Evolutionary conservation across 2,888 invertebrate genomes (phyloP), one percentile per base, ranked within the genome.

Genomic region (Mayetiola destructor): DNA sequence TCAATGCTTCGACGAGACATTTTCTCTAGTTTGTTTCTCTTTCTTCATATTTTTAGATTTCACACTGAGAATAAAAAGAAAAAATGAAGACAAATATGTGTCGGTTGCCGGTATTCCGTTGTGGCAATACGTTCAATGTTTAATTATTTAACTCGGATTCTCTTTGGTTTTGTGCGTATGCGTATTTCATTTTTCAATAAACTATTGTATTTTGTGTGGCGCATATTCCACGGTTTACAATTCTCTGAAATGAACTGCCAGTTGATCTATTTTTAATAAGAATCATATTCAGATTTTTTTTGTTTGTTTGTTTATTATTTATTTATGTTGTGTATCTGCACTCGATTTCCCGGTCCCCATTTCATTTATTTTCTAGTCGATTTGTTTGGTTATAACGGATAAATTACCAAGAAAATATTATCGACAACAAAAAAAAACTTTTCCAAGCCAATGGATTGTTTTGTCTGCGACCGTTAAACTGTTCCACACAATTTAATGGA

Each of bases 211-310:
- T 48, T 27, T 23, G 3, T 39, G 3, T n/a, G 27, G 48, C 23
- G 27, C 29, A 9, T 27, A 32, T 5, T 12, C n/a, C n/a, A n/a
- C n/a, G n/a, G 27, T 10, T 42, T 23, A 16, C 48, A 12, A 12
- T 32, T 8, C 32, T 12, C 8, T 27, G 27, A 48, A 27, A 48
- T 48, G 48, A 2, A 48, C n/a, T n/a, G 27, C 48, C 27, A 14
- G 27, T 48, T 48, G 48, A 48, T 48, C 48, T 48, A 48, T 48
- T 48, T 48, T 48, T 48, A 48, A 48, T 48, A 27, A 27, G 27
- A 48, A 27, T 14, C 40, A 27, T 48, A 42, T 42, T 8, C 27
- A 27, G 14, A 27, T 27, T 48, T 27, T 27, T 48, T n/a, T n/a
- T n/a, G n/a, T n/a, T n/a, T n/a, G n/a, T n/a, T 27, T 42, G 42